Evolutionary conservation across 2,797 vertebrate species (phyloP), one percentile per base, ranked within the genome.

Genomic region (Zalophus californianus): DNA sequence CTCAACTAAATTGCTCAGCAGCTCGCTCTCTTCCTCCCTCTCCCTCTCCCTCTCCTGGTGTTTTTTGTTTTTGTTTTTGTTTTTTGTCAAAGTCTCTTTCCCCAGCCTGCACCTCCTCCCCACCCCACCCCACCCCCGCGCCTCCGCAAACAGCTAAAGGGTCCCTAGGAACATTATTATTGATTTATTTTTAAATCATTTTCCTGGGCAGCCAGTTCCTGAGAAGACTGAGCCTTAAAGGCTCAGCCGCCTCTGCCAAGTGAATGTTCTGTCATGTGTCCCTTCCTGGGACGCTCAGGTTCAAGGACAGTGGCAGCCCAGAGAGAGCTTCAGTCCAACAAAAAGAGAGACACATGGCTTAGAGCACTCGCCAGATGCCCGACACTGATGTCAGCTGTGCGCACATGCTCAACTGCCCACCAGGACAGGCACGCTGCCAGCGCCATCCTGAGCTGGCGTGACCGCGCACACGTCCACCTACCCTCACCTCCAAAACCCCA

Each of bases 181-280:
- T 93, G 95, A 62, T 93, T 96, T 94, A 68, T 87, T 91, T 92
- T 75, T 86, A 52, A 52, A 5, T 50, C 50, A 23, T 56, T 94
- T 58, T 85, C 54, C 1, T 35, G 75, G 29, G 78, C 12, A 72
- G 3, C 44, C 78, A 88, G 27, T 84, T 38, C 54, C 41, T 68
- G 32, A 95, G 54, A 73, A 20, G 14, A 23, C 92, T 82, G 25
- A 13, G 21, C 48, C 41, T 0, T 13, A 18, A 9, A 72, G 32
- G 38, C 21, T 66, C 66, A 38, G 14, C 68, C 0, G 5, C 16
- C 82, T 94, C 91, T 38, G 48, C 93, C 66, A 86, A 32, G 80
- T 60, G 25, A 54, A 54, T 8, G 41, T 16, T 32, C 52, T 77
- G 70, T 90, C 66, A 23, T 84, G 64, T 5, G 6, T 9, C 56